Base-by-base conservation (phyloP, 2,113 vertebrate genomes). In the Corythoichthys intestinalis region DNA sequence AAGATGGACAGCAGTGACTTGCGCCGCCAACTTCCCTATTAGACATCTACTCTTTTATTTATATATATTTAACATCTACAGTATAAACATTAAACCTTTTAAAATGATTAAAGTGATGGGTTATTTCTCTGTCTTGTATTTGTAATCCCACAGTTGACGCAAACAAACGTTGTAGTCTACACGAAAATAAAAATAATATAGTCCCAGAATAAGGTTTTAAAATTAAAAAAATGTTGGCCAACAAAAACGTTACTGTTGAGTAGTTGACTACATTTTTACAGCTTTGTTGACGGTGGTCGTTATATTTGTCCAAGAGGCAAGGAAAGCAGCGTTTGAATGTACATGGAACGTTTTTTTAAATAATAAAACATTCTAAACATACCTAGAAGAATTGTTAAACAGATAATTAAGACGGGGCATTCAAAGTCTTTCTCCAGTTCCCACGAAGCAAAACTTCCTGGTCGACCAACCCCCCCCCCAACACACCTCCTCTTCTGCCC, bases 401-500 rank as follows among this genome's bases (percentile, higher is more conserved):
- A 13, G 4, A 6, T 17, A 41, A 2, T 47, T 3, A 34, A 63
- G 11, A 63, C n/a, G 28, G 11, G 4, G n/a, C 50, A 53, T n/a
- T 20, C 7, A n/a, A 53, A 53, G 17, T 53, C 5, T 20, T 53
- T 28, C n/a, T 8, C 6, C 6, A 58, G 11, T 58, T 58, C 10
- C 12, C 28, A 38, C 6, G 56, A 15, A 15, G 17, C 39, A 39
- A 2, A 15, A 17, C 4, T 6, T 81, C 38, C 76, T 62, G 12
- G 78, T 89, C 67, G 88, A 28, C 85, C 89, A 80, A 82, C 80
- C 15, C 75, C n/a, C n/a, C n/a, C n/a, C n/a, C n/a, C n/a, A n/a
- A n/a, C n/a, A 66, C n/a, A 35, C 13, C 50, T 54, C 34, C 20
- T 70, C 73, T 71, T 80, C 73, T 83, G 80, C 83, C 74, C 80